Evolutionary conservation across 2,888 invertebrate genomes (phyloP).

Genomic region (Athalia circularis): DNA sequence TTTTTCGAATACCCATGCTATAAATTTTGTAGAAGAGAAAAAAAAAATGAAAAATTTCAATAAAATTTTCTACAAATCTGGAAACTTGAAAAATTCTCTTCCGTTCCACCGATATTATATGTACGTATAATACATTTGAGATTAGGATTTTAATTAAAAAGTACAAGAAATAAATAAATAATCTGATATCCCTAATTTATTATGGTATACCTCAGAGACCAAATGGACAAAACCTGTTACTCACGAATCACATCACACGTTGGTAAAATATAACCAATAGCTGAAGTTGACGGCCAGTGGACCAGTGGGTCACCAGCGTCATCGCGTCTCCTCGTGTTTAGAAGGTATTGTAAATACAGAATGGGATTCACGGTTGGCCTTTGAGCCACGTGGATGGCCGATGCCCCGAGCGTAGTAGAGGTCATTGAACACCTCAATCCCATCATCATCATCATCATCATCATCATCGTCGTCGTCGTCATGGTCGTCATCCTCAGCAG

Average conservation of each 20-base stretch:
- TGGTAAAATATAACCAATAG: neutral
- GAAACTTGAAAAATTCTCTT: too few species aligned
- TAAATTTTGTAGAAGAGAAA: too few species aligned
- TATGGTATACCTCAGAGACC: too few species aligned
- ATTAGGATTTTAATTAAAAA: too few species aligned
- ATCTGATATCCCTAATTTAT: too few species aligned
- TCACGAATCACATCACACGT: constrained; percentile 8
- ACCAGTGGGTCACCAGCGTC: constrained; percentile 43
- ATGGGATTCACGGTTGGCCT: constrained; percentile 31
- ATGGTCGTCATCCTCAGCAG: neutral
- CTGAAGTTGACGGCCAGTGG: constrained; percentile 27
- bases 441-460: neutral
- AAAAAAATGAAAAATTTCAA: too few species aligned
- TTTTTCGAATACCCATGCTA: too few species aligned
- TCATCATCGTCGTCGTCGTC: too few species aligned
- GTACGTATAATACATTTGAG: too few species aligned
- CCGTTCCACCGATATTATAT: too few species aligned
- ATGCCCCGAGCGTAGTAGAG: constrained; percentile 35
- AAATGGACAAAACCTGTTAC: neutral
- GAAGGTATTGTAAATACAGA: constrained; percentile 43
- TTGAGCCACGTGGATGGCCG: constrained; percentile 40
- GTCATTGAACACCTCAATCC: constrained; percentile 35
- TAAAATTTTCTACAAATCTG: too few species aligned
- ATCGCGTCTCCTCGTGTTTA: constrained; percentile 41
- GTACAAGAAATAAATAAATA: too few species aligned